phyloP scores from a whole-genome alignment of 2,113 vertebrate genomes.

The Neolamprologus sp. region DNA sequence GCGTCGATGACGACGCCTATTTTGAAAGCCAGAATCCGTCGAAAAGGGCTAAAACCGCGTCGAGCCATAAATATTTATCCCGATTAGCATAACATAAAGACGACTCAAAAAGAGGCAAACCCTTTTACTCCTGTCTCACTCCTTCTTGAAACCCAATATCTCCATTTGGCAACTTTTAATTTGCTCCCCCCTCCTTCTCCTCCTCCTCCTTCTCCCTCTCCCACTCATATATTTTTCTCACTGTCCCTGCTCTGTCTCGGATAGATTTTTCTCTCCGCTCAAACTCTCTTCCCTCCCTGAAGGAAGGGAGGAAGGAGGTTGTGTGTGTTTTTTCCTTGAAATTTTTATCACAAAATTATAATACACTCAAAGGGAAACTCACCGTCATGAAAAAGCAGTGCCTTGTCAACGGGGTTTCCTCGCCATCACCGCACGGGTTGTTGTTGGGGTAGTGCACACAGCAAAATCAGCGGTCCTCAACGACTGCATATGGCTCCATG shows the following conservation, averaged over 20 bases:
- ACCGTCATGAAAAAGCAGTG: constrained; percentile 99
- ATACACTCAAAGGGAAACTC: constrained; percentile 99
- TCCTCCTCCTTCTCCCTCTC: constrained; percentile 75
- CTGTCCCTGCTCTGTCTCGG: constrained; percentile 83
- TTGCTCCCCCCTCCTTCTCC: constrained; percentile 85
- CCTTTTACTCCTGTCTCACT: constrained; percentile 79
- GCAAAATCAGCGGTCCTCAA: constrained; percentile 22
- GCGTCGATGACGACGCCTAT: constrained; percentile 47
- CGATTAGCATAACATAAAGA: constrained; percentile 75
- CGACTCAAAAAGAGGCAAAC: constrained; percentile 71
- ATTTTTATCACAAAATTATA: constrained; percentile 99
- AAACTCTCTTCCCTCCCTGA: constrained; percentile 90
- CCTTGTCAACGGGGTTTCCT: constrained; percentile 99
- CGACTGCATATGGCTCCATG: not conserved
- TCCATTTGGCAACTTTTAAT: constrained; percentile 99
- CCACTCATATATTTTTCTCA: constrained; percentile 85
- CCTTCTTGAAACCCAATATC: constrained; percentile 99
- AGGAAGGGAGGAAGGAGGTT: constrained; percentile 91
- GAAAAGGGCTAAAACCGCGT: constrained; percentile 40
- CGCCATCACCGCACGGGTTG: constrained; percentile 99
- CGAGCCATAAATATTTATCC: constrained; percentile 68
- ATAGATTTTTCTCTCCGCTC: constrained; percentile 83
- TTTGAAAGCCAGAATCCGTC: constrained; percentile 24
- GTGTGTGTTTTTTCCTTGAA: constrained; percentile 98
- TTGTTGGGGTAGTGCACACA: constrained; percentile 75